These are phyloP conservation scores for Microplitis demolitor DNA, from an alignment of 1,140 invertebrate species.

Conservation along the genomic window DNA sequence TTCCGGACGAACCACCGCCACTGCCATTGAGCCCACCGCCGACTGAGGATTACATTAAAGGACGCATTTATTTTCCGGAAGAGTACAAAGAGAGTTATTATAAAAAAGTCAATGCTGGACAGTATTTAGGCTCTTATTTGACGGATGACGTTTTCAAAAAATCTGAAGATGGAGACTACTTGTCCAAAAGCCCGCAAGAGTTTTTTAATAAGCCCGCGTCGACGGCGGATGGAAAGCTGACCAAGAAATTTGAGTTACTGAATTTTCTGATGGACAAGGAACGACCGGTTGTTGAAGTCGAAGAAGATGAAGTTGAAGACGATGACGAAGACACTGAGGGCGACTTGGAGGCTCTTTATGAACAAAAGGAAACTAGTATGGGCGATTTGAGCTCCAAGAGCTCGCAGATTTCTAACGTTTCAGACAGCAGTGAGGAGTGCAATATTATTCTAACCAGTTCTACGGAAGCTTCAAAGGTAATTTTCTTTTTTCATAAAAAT, in stretches of 20 bases:
- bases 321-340: constrained; percentile 55
- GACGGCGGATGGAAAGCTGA: constrained; percentile 53
- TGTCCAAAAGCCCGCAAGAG: constrained; percentile 46
- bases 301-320: constrained; percentile 65
- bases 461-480: constrained; percentile 52
- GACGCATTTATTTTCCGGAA: constrained; percentile 62
- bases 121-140: constrained; percentile 82
- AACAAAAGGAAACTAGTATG: constrained; percentile 57
- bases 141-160: constrained; percentile 76
- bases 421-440: constrained; percentile 65
- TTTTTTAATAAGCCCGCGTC: constrained; percentile 46
- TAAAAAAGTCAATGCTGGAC: constrained; percentile 66
- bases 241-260: constrained; percentile 86
- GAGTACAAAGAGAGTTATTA: constrained; percentile 65
- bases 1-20: constrained; percentile 78
- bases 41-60: constrained; percentile 55
- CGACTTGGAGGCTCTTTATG: constrained; percentile 56
- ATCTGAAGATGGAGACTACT: constrained; percentile 55
- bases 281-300: constrained; percentile 66
- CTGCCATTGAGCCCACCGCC: constrained; percentile 75
- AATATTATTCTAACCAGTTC: constrained; percentile 57
- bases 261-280: constrained; percentile 82
- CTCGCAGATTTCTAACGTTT: constrained; percentile 64
- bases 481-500: constrained; percentile 8
- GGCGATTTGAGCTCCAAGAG: constrained; percentile 63